Percentiles rank a stretch among this genome's conserved stretches.
Evolutionary conservation across 2,797 vertebrate species (phyloP).

Genomic region (Adelosebastes latens): DNA sequence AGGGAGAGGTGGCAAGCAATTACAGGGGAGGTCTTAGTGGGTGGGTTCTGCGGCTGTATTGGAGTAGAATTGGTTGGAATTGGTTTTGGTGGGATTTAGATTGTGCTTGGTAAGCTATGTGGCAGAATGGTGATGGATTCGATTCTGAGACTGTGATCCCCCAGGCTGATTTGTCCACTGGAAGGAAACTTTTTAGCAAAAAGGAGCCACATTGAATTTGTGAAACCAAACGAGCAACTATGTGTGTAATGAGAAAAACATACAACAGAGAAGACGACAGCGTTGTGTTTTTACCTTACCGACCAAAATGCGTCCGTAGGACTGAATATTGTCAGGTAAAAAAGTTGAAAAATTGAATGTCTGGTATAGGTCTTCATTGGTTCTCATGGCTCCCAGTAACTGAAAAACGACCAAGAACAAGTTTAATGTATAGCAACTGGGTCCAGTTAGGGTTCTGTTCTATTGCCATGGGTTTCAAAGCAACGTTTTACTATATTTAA

Average conservation of each 20-base stretch:
- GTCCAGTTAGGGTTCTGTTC: neutral
- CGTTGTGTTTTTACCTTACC: neutral
- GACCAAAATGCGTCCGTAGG: neutral
- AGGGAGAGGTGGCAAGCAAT: conserved; percentile 54
- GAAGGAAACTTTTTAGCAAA: conserved; percentile 3
- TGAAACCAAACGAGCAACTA: neutral
- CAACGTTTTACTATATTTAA: neutral
- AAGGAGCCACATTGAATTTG: neutral
- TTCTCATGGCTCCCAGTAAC: neutral
- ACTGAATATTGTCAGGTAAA: neutral
- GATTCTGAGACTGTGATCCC: conserved; percentile 36
- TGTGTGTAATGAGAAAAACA: neutral
- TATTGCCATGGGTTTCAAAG: neutral
- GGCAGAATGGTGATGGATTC: conserved; percentile 40
- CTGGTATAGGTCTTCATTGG: neutral
- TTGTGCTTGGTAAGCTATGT: conserved; percentile 29
- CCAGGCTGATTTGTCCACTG: conserved; percentile 5
- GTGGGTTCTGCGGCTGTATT: conserved; percentile 15
- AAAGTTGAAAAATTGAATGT: neutral
- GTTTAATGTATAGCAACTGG: neutral
- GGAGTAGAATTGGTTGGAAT: conserved; percentile 52
- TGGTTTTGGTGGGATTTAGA: conserved; percentile 62
- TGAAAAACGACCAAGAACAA: neutral
- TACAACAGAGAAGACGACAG: neutral
- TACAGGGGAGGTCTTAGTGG: conserved; percentile 43